Evolutionary conservation across 2,113 vertebrate species (phyloP).

Genomic region (Hippocampus zosterae): DNA sequence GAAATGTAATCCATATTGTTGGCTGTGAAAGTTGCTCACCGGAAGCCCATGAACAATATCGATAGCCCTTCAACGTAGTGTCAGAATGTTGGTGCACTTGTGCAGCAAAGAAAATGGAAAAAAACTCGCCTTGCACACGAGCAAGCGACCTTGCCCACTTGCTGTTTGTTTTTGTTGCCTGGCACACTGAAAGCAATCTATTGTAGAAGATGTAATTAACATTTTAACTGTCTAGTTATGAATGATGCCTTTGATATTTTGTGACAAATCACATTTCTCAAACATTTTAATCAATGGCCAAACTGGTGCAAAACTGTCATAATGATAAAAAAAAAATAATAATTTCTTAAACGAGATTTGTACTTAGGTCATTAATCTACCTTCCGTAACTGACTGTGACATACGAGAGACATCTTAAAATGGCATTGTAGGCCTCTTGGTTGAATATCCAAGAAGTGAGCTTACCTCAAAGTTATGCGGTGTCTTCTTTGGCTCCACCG

Average conservation of each 20-base stretch:
- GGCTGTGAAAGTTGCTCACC: conserved; percentile 15
- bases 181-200: neutral
- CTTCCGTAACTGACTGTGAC: neutral
- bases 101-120: neutral
- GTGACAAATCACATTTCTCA: neutral
- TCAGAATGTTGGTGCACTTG: conserved; percentile 15
- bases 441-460: neutral
- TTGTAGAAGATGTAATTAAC: neutral
- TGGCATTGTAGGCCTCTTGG: neutral
- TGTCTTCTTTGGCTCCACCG: neutral
- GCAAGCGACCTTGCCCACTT: conserved; percentile 49
- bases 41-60: conserved; percentile 50
- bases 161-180: neutral
- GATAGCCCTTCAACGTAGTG: conserved; percentile 25
- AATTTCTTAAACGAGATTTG: neutral
- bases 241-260: neutral
- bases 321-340: no score
- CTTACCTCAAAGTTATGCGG: conserved; percentile 1
- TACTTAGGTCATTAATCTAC: neutral
- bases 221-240: neutral
- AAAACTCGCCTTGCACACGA: conserved; percentile 32
- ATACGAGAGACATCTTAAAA: neutral
- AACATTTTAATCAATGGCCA: neutral
- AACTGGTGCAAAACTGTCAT: neutral
- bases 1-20: neutral